These are phyloP conservation scores for Molorchus minor DNA, from an alignment of 2,888 invertebrate genomes.

Conservation along the genomic window DNA sequence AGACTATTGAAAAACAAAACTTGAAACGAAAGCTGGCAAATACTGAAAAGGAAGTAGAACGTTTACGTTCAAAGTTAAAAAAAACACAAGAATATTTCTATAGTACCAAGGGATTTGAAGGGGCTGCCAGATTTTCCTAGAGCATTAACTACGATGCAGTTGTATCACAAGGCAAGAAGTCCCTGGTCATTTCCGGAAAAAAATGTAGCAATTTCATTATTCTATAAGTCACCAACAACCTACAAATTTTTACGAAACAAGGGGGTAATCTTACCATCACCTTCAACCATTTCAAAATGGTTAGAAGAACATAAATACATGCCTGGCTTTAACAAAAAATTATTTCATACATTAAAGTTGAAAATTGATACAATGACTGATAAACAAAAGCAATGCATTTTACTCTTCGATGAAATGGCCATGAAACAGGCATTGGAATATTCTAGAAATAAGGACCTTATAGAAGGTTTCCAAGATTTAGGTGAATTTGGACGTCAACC, in stretches of 20 bases:
- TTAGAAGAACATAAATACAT: background rate
- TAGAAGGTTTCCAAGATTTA: constrained; percentile 20
- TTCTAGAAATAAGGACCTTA: constrained; percentile 23
- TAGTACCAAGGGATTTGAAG: background rate
- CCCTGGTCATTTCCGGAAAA: constrained; percentile 45
- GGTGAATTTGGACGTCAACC: constrained; percentile 15
- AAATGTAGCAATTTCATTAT: constrained; percentile 45
- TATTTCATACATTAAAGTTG: background rate
- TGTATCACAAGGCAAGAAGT: constrained; percentile 34
- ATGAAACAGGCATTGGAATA: constrained; percentile 35
- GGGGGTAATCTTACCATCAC: constrained; percentile 37
- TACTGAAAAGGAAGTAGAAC: background rate
- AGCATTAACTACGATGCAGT: no score
- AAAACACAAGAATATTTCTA: background rate
- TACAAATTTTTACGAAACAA: constrained; percentile 42
- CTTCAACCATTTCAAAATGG: constrained; percentile 6
- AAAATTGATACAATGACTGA: constrained; percentile 38
- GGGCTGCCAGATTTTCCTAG: background rate
- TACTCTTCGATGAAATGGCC: constrained; percentile 42
- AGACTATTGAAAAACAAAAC: background rate
- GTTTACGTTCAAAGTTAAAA: background rate
- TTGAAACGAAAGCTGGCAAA: background rate
- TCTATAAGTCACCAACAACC: constrained; percentile 48
- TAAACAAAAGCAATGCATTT: constrained; percentile 32
- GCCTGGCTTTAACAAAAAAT: constrained; percentile 1